Conservation (phyloP, 2,113 vertebrate genomes). For the Hydrochoerus hydrochaeris region DNA sequence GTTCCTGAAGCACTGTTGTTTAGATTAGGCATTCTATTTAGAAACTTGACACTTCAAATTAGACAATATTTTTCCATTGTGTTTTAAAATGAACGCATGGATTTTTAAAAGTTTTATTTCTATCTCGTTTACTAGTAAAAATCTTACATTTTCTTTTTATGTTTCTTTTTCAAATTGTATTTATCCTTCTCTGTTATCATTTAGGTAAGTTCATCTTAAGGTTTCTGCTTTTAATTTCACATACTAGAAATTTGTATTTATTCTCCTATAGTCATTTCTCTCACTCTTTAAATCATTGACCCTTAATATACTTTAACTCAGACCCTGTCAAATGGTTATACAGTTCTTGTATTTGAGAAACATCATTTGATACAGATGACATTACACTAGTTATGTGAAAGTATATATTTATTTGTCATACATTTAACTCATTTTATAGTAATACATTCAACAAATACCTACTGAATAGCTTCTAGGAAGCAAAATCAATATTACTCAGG, state of each 20-base stretch:
- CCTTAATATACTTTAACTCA: neutral
- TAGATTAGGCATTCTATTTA: neutral
- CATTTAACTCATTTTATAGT: neutral
- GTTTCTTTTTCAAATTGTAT: neutral
- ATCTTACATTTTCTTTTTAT: neutral
- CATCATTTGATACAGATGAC: neutral
- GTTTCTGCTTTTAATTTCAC: neutral
- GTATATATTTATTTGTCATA: neutral
- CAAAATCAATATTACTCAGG: neutral
- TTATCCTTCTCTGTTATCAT: neutral
- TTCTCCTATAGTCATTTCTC: neutral
- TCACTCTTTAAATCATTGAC: neutral
- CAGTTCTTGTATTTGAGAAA: neutral
- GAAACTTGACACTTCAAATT: conserved; percentile 52
- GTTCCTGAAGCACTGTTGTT: conserved; percentile 24
- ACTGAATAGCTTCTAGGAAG: neutral
- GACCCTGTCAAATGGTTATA: neutral
- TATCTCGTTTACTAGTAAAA: conserved; percentile 29
- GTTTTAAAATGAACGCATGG: neutral
- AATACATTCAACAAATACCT: neutral
- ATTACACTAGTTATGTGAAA: neutral
- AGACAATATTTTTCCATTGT: conserved; percentile 21
- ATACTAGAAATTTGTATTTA: neutral
- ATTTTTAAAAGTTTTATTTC: conserved; percentile 31
- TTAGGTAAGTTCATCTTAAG: neutral